Conservation (phyloP, 2,797 vertebrate species). For the Gymnodraco acuticeps region DNA sequence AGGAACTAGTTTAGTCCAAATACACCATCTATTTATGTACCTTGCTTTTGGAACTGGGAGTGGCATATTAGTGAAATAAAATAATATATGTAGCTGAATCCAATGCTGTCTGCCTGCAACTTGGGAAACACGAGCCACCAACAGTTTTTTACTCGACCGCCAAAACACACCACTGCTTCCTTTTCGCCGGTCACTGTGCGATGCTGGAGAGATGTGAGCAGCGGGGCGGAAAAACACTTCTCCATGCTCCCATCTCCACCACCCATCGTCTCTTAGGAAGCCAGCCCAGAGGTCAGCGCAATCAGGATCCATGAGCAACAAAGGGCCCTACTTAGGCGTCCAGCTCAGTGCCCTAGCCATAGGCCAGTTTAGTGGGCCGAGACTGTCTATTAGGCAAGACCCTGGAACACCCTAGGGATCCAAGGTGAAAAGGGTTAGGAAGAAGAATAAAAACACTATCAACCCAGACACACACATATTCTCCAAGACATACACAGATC, state of each 20-base stretch:
- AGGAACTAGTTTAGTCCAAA: neutral
- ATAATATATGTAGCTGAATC: constrained; percentile 33
- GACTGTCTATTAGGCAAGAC: constrained; percentile 83
- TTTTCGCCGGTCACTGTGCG: constrained; percentile 51
- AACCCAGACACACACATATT: constrained; percentile 72
- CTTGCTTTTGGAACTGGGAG: neutral
- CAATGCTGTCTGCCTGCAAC: constrained; percentile 39
- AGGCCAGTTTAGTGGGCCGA: constrained; percentile 81
- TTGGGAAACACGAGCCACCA: constrained; percentile 48
- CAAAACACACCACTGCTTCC: constrained; percentile 57
- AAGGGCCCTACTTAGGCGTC: constrained; percentile 79
- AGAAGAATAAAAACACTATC: constrained; percentile 77
- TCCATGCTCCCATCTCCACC: constrained; percentile 50
- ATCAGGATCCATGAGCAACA: constrained; percentile 86
- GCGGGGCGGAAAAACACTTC: constrained; percentile 74
- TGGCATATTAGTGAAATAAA: constrained; percentile 1
- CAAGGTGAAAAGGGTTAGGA: constrained; percentile 71
- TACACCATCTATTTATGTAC: neutral
- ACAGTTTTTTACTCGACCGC: constrained; percentile 46
- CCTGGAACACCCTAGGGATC: constrained; percentile 77
- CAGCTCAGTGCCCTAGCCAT: constrained; percentile 79
- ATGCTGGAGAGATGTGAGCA: constrained; percentile 71
- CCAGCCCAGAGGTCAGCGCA: constrained; percentile 80
- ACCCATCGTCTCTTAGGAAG: constrained; percentile 74
- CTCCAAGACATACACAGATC: constrained; percentile 79